Evolutionary conservation across 2,113 vertebrate genomes (phyloP).

Genomic region (Hydropotes inermis): DNA sequence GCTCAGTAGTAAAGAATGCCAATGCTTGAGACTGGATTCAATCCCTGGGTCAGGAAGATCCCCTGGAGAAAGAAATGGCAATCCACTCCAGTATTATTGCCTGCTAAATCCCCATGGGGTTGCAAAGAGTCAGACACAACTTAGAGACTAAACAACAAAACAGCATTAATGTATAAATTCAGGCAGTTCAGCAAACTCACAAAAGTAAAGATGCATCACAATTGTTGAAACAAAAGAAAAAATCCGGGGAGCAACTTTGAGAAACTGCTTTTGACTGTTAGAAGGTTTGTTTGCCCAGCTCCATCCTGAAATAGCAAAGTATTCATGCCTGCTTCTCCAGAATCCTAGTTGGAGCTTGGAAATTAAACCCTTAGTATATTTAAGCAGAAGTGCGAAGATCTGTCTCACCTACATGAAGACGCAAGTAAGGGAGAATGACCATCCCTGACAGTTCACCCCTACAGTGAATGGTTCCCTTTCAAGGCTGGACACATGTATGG

Average conservation of each 20-base stretch:
- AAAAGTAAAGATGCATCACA: not conserved
- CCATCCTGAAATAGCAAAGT: not conserved
- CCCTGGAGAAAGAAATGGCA: not conserved
- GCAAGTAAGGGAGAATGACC: not conserved
- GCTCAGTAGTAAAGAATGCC: not conserved
- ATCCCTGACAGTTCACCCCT: not conserved
- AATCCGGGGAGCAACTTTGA: not conserved
- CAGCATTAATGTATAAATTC: not conserved
- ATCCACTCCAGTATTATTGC: not conserved
- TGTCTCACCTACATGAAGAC: not conserved
- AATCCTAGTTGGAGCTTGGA: not conserved
- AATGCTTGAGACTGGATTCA: not conserved
- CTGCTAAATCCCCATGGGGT: not conserved
- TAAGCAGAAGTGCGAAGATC: not conserved
- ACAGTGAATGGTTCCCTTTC: not conserved
- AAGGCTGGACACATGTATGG: not conserved
- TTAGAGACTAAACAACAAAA: not conserved
- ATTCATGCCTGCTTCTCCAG: not conserved
- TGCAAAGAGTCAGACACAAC: accelerated
- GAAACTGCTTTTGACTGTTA: not conserved
- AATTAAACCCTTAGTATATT: not conserved
- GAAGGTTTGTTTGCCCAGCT: not conserved
- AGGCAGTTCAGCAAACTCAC: not conserved
- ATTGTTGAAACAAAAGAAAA: not conserved
- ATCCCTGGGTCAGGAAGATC: not conserved